Conservation (phyloP, 2,113 vertebrate species). For the Taxidea taxus region DNA sequence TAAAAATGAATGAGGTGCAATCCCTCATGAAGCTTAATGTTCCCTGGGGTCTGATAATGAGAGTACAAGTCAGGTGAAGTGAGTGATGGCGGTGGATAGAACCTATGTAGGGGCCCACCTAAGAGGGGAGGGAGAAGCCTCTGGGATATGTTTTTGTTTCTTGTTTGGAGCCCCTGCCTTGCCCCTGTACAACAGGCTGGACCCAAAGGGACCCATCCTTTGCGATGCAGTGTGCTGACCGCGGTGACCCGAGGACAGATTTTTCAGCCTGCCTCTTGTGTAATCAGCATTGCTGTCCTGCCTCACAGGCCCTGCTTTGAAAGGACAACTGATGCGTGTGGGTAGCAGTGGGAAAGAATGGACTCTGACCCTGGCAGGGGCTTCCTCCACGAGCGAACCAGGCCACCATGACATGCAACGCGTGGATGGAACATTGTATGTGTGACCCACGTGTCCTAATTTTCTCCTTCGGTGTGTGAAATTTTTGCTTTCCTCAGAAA, state of each 20-base stretch:
- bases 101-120: background rate
- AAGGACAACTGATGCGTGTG: background rate
- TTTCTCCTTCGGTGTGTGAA: conserved; percentile 50
- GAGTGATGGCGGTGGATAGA: background rate
- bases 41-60: background rate
- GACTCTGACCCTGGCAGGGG: background rate
- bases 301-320: background rate
- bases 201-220: background rate
- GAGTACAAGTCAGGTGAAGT: background rate
- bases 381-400: conserved; percentile 28
- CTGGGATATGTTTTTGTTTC: background rate
- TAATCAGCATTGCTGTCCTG: background rate
- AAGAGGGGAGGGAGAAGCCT: background rate
- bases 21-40: background rate
- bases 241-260: background rate
- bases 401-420: conserved; percentile 13
- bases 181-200: background rate
- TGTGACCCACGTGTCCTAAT: background rate
- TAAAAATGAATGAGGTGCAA: background rate
- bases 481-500: conserved; percentile 59
- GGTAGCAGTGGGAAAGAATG: background rate
- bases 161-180: background rate
- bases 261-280: background rate
- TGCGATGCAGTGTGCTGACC: background rate
- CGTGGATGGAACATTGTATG: background rate